Evolutionary conservation across 2,113 vertebrate genomes (phyloP).

Genomic region (Chamaea fasciata): DNA sequence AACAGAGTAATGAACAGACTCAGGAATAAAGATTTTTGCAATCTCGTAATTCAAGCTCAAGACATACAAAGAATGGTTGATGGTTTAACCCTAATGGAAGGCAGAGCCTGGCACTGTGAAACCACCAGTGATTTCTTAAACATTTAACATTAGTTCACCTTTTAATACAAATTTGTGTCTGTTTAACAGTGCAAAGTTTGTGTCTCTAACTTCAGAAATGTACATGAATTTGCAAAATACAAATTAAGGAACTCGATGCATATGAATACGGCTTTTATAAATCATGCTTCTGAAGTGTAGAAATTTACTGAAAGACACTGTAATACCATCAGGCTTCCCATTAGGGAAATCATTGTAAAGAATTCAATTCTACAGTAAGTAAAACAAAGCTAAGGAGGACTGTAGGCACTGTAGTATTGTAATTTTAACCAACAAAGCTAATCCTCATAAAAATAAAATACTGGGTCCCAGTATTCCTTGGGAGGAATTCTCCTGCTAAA

Average conservation of each 20-base stretch:
- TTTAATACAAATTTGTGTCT: background rate
- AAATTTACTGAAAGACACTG: background rate
- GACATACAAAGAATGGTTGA: conserved; percentile 28
- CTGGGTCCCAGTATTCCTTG: background rate
- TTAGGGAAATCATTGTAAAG: background rate
- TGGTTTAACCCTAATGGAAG: conserved; percentile 48
- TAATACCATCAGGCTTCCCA: background rate
- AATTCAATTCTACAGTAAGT: background rate
- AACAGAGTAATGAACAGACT: conserved; percentile 34
- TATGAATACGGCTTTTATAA: background rate
- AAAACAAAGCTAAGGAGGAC: background rate
- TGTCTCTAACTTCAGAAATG: conserved; percentile 18
- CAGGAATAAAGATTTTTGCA: conserved; percentile 58
- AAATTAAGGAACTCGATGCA: background rate
- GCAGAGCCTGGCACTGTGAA: conserved; percentile 23
- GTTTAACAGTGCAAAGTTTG: background rate
- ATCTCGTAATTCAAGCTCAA: conserved; percentile 60
- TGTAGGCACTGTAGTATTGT: background rate
- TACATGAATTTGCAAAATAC: background rate
- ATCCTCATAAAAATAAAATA: background rate
- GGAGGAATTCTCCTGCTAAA: background rate
- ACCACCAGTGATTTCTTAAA: conserved; percentile 55
- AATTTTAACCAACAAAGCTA: background rate
- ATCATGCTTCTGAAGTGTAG: background rate
- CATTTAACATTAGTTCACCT: background rate